Percentiles rank a stretch among this genome's conserved stretches.
Evolutionary conservation across 2,888 invertebrate species (phyloP).

Genomic region (Leptogaster cylindrica): DNA sequence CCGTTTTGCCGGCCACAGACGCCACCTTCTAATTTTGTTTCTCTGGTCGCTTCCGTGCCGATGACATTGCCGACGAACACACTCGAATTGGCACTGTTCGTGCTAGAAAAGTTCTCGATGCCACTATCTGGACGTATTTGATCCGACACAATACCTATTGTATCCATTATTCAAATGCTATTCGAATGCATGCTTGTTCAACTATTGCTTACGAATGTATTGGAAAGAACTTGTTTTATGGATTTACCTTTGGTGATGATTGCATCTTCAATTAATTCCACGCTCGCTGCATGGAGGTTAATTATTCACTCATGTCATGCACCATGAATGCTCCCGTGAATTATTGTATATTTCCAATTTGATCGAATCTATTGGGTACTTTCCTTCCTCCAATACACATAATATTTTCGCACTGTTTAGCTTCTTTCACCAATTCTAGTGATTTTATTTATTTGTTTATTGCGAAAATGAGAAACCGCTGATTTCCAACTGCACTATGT

Average conservation of each 20-base stretch:
- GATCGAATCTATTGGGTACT: too few relatives aligned
- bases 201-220: not conserved
- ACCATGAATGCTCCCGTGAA: not conserved
- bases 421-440: too few relatives aligned
- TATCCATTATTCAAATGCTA: constrained; percentile 39
- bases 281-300: constrained; percentile 11
- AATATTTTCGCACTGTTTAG: not conserved
- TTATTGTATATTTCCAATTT: constrained; percentile 37
- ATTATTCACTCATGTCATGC: constrained; percentile 35
- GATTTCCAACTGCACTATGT: not conserved
- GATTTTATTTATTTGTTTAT: too few relatives aligned
- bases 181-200: constrained; percentile 16
- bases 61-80: constrained; percentile 24
- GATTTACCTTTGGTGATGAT: constrained; percentile 2
- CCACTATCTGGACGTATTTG: constrained; percentile 40
- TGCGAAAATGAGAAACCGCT: too few relatives aligned
- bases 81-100: constrained; percentile 42
- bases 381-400: too few relatives aligned
- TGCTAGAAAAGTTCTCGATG: constrained; percentile 36
- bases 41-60: not conserved
- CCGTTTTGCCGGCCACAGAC: constrained; percentile 4
- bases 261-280: constrained; percentile 14
- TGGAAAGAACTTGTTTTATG: too few relatives aligned
- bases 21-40: not conserved
- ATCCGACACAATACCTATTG: constrained; percentile 27